A percentile compares a stretch with the other conserved stretches of the same genome.
phyloP scores from a whole-genome alignment of 2,888 invertebrate genomes.

The Lathronympha strigana region DNA sequence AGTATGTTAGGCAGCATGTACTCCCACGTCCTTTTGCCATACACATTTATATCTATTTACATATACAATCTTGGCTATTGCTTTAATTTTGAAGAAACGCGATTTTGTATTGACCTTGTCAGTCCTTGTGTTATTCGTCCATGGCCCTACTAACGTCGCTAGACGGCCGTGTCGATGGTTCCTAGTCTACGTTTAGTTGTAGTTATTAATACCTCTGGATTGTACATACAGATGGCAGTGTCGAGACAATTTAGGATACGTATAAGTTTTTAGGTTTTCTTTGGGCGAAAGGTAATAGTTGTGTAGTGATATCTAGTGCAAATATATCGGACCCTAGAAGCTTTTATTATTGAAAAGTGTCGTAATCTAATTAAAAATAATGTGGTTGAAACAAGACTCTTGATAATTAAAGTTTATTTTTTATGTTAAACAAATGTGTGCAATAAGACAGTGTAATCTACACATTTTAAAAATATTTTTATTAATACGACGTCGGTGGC shows the following conservation, averaged over 20 bases:
- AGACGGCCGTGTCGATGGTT: slow-evolving; percentile 56
- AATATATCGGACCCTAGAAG: slow-evolving; percentile 3
- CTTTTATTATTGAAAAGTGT: background rate
- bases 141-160: slow-evolving; percentile 4
- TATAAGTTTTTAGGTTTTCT: slow-evolving; percentile 6
- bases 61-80: too few species aligned
- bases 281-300: background rate
- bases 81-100: too few species aligned
- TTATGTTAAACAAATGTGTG: background rate
- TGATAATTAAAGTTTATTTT: background rate
- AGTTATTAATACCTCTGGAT: slow-evolving; percentile 70
- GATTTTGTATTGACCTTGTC: too few species aligned
- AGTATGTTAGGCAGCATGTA: too few species aligned
- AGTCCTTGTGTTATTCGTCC: too few species aligned
- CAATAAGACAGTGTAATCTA: background rate
- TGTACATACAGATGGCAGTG: slow-evolving; percentile 23
- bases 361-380: slow-evolving; percentile 24
- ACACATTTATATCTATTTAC: too few species aligned
- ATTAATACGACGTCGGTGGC: too few species aligned
- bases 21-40: too few species aligned
- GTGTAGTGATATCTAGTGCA: slow-evolving; percentile 23
- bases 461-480: too few species aligned
- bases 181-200: slow-evolving; percentile 75
- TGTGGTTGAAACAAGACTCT: slow-evolving; percentile 14
- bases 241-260: slow-evolving; percentile 12